Conservation (phyloP, 2,888 invertebrate genomes). For the Trisateles emortualis region DNA sequence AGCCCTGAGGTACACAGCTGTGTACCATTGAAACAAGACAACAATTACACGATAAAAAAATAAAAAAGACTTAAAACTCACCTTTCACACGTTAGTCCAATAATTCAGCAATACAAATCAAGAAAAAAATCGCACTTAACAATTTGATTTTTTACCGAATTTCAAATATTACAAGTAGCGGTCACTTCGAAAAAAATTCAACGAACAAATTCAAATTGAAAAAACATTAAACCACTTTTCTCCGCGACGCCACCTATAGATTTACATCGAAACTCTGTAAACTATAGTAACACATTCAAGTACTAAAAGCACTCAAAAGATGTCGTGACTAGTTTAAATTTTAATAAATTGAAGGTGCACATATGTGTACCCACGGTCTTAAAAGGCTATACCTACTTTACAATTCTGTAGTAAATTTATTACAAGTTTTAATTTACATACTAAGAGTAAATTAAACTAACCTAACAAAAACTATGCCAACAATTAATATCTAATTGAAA, state of each 20-base stretch:
- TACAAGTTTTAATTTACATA: too few species aligned
- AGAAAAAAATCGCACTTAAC: conserved; percentile 6
- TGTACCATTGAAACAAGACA: conserved; percentile 12
- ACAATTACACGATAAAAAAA: conserved; percentile 10
- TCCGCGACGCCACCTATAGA: not conserved
- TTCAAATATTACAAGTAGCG: not conserved
- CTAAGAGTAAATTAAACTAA: too few species aligned
- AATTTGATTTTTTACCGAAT: conserved; percentile 1
- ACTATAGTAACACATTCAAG: not conserved
- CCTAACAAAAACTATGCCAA: too few species aligned
- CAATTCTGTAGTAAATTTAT: too few species aligned
- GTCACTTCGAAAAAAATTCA: not conserved
- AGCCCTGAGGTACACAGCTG: conserved; percentile 14
- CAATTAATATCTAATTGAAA: too few species aligned
- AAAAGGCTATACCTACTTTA: too few species aligned
- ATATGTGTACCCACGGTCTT: not conserved
- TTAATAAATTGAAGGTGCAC: too few species aligned
- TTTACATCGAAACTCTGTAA: not conserved
- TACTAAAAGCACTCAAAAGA: not conserved
- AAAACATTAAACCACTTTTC: not conserved
- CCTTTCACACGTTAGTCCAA: conserved; percentile 13
- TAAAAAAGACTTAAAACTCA: conserved; percentile 7
- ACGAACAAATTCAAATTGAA: not conserved
- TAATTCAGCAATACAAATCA: too few species aligned
- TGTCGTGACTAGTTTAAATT: not conserved